phyloP scores from a whole-genome alignment of 2,888 invertebrate genomes.

The Busseola fusca region DNA sequence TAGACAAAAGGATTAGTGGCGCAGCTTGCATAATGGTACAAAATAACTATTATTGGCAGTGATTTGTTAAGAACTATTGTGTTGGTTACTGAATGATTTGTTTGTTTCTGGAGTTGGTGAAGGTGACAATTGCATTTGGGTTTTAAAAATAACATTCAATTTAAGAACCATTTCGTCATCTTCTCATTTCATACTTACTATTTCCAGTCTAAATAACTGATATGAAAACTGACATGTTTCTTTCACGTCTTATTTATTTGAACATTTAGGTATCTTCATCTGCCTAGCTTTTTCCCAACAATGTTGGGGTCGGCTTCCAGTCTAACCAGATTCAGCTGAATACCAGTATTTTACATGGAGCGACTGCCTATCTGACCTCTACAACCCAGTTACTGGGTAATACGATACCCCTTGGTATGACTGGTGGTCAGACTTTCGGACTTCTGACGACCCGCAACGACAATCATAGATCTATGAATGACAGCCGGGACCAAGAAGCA shows the following conservation, averaged over 20 bases:
- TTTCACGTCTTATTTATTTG: neutral
- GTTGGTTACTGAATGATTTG: slow-evolving; percentile 40
- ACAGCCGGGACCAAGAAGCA: too few relatives aligned
- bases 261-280: neutral
- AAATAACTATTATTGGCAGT: slow-evolving; percentile 61
- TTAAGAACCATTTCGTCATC: neutral
- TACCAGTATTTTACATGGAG: too few relatives aligned
- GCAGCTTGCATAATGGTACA: slow-evolving; percentile 59
- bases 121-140: neutral
- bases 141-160: neutral
- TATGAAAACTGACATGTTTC: neutral
- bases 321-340: too few relatives aligned
- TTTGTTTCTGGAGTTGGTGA: slow-evolving; percentile 13
- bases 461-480: too few relatives aligned
- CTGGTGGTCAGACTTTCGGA: too few relatives aligned
- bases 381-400: too few relatives aligned
- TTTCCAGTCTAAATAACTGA: neutral
- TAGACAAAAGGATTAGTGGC: slow-evolving; percentile 78
- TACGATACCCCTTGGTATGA: too few relatives aligned
- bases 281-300: too few relatives aligned
- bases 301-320: too few relatives aligned
- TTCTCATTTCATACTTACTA: neutral
- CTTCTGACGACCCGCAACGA: too few relatives aligned
- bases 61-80: slow-evolving; percentile 43
- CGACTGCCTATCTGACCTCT: too few relatives aligned